Conservation (phyloP, 2,888 invertebrate species). For the Cantharis lateralis region DNA sequence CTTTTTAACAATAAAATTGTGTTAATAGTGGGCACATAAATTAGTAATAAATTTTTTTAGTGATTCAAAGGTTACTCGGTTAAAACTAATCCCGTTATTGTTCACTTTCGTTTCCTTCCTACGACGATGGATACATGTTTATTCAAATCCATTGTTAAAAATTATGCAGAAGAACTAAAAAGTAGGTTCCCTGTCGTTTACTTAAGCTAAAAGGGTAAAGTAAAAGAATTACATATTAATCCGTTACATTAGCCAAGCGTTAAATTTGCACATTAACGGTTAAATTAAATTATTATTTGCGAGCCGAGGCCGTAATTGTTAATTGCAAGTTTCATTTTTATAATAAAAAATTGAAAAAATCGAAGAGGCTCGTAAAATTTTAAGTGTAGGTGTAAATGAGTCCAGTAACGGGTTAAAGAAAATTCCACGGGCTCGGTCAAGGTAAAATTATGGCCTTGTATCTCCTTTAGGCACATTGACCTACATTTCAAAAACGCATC, state of each 20-base stretch:
- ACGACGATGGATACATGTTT: background rate
- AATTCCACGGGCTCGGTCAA: slow-evolving; percentile 38
- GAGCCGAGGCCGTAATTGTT: background rate
- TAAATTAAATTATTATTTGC: background rate
- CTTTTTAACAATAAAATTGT: background rate
- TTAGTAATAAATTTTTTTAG: background rate
- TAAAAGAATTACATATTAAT: background rate
- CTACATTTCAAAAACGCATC: slow-evolving; percentile 28
- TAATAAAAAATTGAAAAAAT: background rate
- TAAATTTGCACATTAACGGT: background rate
- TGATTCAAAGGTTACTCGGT: background rate
- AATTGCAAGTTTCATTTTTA: background rate
- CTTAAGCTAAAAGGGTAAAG: background rate
- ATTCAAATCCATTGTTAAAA: background rate
- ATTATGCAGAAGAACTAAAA: background rate
- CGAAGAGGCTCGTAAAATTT: background rate
- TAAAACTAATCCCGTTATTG: slow-evolving; percentile 9
- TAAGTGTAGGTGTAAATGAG: slow-evolving; percentile 21
- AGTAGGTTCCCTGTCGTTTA: background rate
- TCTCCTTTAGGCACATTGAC: slow-evolving; percentile 33
- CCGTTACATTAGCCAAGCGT: background rate
- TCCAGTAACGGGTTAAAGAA: slow-evolving; percentile 24
- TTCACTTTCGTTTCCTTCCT: slow-evolving; percentile 12
- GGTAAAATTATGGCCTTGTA: slow-evolving; percentile 44
- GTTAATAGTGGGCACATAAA: background rate